Evolutionary conservation across 2,113 vertebrate species (phyloP).

Genomic region (Actinemys pallida): DNA sequence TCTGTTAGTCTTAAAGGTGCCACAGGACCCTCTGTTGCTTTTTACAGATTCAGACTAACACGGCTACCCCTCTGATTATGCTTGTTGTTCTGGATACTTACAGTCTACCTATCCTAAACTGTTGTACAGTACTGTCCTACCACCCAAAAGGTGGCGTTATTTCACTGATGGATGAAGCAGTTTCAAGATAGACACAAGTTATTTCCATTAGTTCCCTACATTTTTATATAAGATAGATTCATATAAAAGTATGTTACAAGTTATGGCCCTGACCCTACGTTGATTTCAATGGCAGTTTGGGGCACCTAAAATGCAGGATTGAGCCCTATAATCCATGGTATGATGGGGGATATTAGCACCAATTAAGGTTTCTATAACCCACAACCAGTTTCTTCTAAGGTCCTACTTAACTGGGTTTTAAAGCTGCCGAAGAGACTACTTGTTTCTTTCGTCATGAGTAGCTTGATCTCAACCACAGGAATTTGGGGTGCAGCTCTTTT

Average conservation of each 20-base stretch:
- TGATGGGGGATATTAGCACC: background rate
- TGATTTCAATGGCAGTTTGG: background rate
- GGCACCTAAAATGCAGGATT: conserved; percentile 1
- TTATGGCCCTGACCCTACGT: background rate
- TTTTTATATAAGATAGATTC: background rate
- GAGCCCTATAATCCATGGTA: background rate
- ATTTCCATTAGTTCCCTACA: background rate
- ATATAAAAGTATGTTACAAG: background rate
- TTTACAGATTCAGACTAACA: too few relatives aligned
- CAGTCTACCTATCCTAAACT: background rate
- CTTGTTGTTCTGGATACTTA: background rate
- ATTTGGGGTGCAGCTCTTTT: background rate
- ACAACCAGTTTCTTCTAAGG: background rate
- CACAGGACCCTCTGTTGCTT: too few relatives aligned
- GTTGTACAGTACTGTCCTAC: background rate
- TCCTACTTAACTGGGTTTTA: background rate
- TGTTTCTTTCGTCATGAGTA: background rate
- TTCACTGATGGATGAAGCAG: too few relatives aligned
- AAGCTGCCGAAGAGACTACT: background rate
- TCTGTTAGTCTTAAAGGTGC: too few relatives aligned
- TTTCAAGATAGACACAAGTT: too few relatives aligned
- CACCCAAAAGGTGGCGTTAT: background rate
- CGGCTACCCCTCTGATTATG: too few relatives aligned
- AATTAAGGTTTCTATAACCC: background rate
- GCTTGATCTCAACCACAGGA: fast-evolving